Percentiles rank a stretch among this genome's conserved stretches.
These are phyloP conservation scores for Zaprionus kolodkinae DNA, from an alignment of 1,140 invertebrate species.

Conservation along the genomic window DNA sequence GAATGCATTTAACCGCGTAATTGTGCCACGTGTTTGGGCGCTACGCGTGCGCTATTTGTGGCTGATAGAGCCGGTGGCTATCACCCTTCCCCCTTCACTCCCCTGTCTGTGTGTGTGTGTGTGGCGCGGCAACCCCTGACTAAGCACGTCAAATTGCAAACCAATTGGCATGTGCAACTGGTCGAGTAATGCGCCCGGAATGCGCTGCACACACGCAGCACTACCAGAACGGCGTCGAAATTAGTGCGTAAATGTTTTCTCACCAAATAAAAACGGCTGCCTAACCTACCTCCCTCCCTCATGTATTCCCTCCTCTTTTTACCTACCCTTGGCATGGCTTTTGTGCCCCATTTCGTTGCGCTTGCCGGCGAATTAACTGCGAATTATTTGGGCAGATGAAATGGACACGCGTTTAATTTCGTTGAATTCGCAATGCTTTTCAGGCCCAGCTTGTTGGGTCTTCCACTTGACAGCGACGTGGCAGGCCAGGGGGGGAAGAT, in stretches of 20 bases:
- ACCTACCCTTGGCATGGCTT: slow-evolving; percentile 31
- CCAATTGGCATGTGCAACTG: slow-evolving; percentile 82
- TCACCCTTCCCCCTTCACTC: neutral
- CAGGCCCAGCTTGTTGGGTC: slow-evolving; percentile 26
- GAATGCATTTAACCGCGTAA: slow-evolving; percentile 84
- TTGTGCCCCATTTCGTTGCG: slow-evolving; percentile 78
- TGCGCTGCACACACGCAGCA: slow-evolving; percentile 14
- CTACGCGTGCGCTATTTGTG: slow-evolving; percentile 77
- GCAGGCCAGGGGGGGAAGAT: too few species aligned
- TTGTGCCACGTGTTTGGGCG: slow-evolving; percentile 75
- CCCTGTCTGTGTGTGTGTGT: neutral
- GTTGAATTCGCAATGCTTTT: slow-evolving; percentile 70
- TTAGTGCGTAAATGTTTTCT: slow-evolving; percentile 84
- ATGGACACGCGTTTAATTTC: slow-evolving; percentile 68
- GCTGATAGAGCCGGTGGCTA: slow-evolving; percentile 42
- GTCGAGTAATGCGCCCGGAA: slow-evolving; percentile 63
- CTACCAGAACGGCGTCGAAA: slow-evolving; percentile 67
- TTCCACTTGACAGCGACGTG: slow-evolving; percentile 62
- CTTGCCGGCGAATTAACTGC: slow-evolving; percentile 80
- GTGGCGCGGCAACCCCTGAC: slow-evolving; percentile 14
- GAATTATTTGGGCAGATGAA: slow-evolving; percentile 71
- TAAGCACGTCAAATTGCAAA: slow-evolving; percentile 80
- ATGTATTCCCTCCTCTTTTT: neutral
- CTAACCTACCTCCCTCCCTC: neutral
- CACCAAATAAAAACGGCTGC: slow-evolving; percentile 75